Conservation (phyloP, 1,140 invertebrate species). For the Chrysomallon squamiferum region DNA sequence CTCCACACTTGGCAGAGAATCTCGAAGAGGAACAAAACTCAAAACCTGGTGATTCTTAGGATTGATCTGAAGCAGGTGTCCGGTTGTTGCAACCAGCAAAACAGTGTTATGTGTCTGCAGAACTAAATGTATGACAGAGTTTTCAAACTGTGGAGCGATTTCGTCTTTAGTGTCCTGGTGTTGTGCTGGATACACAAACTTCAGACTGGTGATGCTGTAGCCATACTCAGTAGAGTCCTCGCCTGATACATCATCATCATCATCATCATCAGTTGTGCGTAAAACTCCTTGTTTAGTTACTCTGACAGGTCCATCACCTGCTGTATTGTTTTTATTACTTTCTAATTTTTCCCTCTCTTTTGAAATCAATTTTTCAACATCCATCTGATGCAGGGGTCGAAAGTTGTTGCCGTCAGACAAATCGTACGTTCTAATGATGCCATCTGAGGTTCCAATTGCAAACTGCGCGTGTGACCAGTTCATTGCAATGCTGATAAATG, state of each 20-base stretch:
- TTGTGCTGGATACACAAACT: slow-evolving; percentile 26
- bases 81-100: slow-evolving; percentile 49
- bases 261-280: slow-evolving; percentile 22
- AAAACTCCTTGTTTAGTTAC: slow-evolving; percentile 47
- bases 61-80: slow-evolving; percentile 48
- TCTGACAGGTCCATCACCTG: slow-evolving; percentile 35
- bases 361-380: slow-evolving; percentile 42
- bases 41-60: slow-evolving; percentile 47
- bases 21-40: slow-evolving; percentile 29
- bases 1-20: slow-evolving; percentile 14
- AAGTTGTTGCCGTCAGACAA: slow-evolving; percentile 58
- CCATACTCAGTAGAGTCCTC: slow-evolving; percentile 10
- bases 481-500: slow-evolving; percentile 56
- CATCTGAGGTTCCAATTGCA: slow-evolving; percentile 54
- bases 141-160: background rate
- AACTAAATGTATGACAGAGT: slow-evolving; percentile 19
- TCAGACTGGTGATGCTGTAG: slow-evolving; percentile 34
- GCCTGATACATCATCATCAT: slow-evolving; percentile 9
- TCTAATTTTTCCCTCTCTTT: slow-evolving; percentile 20
- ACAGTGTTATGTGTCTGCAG: slow-evolving; percentile 38
- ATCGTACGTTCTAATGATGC: slow-evolving; percentile 54
- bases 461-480: slow-evolving; percentile 44
- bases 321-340: slow-evolving; percentile 4
- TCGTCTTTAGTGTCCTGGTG: background rate
- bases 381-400: slow-evolving; percentile 49